These are phyloP conservation scores for Cydia strobilella DNA, from an alignment of 1,140 invertebrate species.

Conservation along the genomic window DNA sequence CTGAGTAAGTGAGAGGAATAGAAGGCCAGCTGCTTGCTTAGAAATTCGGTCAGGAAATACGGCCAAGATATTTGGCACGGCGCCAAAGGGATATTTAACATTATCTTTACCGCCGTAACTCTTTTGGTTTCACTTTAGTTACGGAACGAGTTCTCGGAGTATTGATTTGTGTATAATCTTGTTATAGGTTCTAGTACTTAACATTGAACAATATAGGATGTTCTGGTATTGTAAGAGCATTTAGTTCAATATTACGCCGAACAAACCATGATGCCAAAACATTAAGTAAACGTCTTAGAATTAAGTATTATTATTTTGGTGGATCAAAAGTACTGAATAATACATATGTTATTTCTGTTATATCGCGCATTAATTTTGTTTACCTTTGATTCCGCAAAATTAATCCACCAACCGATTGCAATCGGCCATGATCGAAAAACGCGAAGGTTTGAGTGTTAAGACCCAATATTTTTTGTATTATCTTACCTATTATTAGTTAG, in stretches of 20 bases:
- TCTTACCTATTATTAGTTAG: too few species aligned
- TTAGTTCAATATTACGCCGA: too few species aligned
- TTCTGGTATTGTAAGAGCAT: not conserved
- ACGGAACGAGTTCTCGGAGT: not conserved
- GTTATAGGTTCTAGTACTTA: not conserved
- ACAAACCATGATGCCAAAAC: too few species aligned
- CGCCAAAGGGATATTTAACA: constrained; percentile 12
- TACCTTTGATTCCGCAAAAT: too few species aligned
- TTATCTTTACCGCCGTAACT: constrained; percentile 18
- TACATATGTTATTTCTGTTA: too few species aligned
- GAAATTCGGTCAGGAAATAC: constrained; percentile 13
- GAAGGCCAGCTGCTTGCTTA: not conserved
- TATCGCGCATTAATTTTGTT: too few species aligned
- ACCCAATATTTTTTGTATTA: too few species aligned
- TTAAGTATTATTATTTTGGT: too few species aligned
- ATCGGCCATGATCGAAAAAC: too few species aligned
- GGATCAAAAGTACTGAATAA: too few species aligned
- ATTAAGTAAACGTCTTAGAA: too few species aligned
- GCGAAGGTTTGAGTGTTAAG: too few species aligned
- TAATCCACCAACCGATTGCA: not conserved
- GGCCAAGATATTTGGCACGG: not conserved
- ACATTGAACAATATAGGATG: not conserved
- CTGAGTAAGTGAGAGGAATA: not conserved
- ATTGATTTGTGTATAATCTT: constrained; percentile 5
- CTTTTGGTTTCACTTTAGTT: constrained; percentile 2